These are phyloP conservation scores for Drosophila truncata DNA, from an alignment of 1,140 invertebrate genomes.

Conservation along the genomic window DNA sequence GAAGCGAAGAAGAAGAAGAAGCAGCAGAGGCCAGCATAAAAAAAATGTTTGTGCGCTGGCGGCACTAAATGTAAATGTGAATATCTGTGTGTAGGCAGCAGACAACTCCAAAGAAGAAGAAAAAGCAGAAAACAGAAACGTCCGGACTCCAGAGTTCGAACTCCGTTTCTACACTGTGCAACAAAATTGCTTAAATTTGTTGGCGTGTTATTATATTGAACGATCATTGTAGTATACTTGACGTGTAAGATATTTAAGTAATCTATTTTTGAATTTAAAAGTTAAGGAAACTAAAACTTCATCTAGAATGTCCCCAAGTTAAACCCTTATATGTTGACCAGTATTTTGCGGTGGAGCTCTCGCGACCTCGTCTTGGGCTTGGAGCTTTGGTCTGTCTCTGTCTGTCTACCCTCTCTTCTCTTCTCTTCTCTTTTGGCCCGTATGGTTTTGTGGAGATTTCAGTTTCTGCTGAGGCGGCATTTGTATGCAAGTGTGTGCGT, in stretches of 20 bases:
- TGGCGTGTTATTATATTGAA: neutral
- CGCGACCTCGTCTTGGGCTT: slow-evolving; percentile 53
- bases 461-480: slow-evolving; percentile 72
- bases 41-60: slow-evolving; percentile 70
- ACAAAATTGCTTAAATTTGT: slow-evolving; percentile 6
- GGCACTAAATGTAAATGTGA: slow-evolving; percentile 35
- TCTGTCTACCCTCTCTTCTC: slow-evolving; percentile 24
- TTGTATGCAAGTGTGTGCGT: slow-evolving; percentile 23
- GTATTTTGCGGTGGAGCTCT: slow-evolving; percentile 35
- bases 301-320: neutral
- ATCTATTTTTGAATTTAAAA: neutral
- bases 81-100: slow-evolving; percentile 62
- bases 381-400: slow-evolving; percentile 43
- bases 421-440: slow-evolving; percentile 57
- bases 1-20: slow-evolving; percentile 30
- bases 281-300: neutral
- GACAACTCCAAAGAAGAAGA: slow-evolving; percentile 73
- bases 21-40: slow-evolving; percentile 49
- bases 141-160: slow-evolving; percentile 58
- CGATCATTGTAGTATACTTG: neutral
- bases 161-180: slow-evolving; percentile 43
- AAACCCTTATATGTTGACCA: slow-evolving; percentile 14
- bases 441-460: slow-evolving; percentile 62
- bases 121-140: slow-evolving; percentile 55
- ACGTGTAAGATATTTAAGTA: too few species aligned